Evolutionary conservation across 1,140 invertebrate genomes (phyloP), one percentile per base, ranked within the genome.

Genomic region (Papilio glaucus): DNA sequence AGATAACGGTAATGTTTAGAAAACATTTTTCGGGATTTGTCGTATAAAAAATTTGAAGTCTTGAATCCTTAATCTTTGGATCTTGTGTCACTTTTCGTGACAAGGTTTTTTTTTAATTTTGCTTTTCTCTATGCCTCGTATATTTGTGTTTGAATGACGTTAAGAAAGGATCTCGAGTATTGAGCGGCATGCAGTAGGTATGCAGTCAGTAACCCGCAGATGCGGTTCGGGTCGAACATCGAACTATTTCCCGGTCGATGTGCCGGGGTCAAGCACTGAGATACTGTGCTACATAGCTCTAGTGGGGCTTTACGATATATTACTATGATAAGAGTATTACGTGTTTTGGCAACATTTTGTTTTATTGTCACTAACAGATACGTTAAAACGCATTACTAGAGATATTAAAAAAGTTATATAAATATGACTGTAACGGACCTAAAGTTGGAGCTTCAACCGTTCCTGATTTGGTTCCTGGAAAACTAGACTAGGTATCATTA

Each of bases 181-280:
- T 24, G 49, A 24, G 21, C 49, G 18, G 21, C 29, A 33, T 33
- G 29, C 29, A 33, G 29, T 33, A 33, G 21, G 49, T 53, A 24
- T 73, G 61, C 45, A 67, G 45, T 21, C 10, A 39, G 18, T 33
- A 33, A 33, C 24, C 63, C 39, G 49, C 29, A 68, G 68, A 71
- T 63, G 49, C 53, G 38, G 57, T 24, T 9, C 49, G 72, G 67
- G 72, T 45, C 63, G 63, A 45, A 39, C 63, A 71, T 77, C 77
- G 77, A 78, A 77, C 75, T 72, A 75, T 75, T 77, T 71, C 72
- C 63, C 74, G 72, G 65, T 70, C 76, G 72, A 75, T 77, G 73
- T 77, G 79, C 76, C 21, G 39, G 63, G 79, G 79, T 80, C 79
- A 78, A 26, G 42, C 62, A 41, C 38, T 12, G 10, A 18, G 33